Conservation (phyloP, 2,888 invertebrate species). For the Ernsta delagoae region DNA sequence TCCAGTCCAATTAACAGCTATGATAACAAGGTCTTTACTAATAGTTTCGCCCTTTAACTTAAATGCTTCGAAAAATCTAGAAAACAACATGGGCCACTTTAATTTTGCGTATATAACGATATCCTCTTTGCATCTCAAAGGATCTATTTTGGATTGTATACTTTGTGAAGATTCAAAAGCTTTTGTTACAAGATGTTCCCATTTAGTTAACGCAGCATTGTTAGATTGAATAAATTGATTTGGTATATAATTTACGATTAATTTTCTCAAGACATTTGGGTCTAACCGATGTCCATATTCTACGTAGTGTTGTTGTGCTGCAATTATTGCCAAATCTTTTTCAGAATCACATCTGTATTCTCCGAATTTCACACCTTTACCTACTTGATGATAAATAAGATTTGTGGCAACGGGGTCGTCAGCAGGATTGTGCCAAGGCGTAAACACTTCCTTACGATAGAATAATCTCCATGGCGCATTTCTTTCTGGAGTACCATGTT, state of each 20-base stretch:
- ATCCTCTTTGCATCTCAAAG: constrained; percentile 92
- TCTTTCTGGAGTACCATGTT: constrained; percentile 93
- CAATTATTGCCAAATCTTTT: constrained; percentile 94
- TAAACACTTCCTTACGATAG: constrained; percentile 95
- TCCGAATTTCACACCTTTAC: constrained; percentile 95
- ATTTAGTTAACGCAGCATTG: constrained; percentile 86
- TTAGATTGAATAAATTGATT: constrained; percentile 88
- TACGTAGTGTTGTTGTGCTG: constrained; percentile 95
- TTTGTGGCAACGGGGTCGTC: constrained; percentile 93
- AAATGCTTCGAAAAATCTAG: constrained; percentile 96
- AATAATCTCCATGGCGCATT: constrained; percentile 95
- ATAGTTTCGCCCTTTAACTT: constrained; percentile 89
- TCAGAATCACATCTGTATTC: constrained; percentile 95
- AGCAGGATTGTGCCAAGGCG: constrained; percentile 95
- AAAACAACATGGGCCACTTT: constrained; percentile 97
- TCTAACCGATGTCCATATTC: constrained; percentile 90
- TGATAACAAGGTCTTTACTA: constrained; percentile 90
- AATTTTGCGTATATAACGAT: constrained; percentile 95
- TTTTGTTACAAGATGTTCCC: constrained; percentile 89
- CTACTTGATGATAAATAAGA: constrained; percentile 95
- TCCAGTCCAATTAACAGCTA: constrained; percentile 97
- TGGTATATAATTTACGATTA: constrained; percentile 92
- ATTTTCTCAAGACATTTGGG: constrained; percentile 87
- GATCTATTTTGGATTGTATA: constrained; percentile 87
- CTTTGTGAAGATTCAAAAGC: constrained; percentile 90